phyloP scores from a whole-genome alignment of 1,140 invertebrate species.

The Nomia melanderi region DNA sequence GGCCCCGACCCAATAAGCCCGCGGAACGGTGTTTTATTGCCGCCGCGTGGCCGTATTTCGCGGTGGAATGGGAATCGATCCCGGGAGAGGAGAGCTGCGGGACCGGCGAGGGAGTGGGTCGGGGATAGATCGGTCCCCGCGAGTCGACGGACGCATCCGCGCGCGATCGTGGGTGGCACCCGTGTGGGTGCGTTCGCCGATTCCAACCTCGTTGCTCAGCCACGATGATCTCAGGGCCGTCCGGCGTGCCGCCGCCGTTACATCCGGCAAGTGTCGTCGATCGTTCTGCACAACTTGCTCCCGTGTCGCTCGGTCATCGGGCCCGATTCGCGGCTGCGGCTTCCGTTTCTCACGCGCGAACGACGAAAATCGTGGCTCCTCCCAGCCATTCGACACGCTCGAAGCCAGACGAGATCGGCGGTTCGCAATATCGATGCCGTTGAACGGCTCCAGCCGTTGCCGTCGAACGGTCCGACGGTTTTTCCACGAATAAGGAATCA shows the following conservation, averaged over 20 bases:
- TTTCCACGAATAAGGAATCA: no score
- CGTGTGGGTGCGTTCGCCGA: conserved; percentile 53
- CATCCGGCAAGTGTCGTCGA: conserved; percentile 49
- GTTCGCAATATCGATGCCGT: no score
- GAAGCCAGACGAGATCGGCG: no score
- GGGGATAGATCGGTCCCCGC: not conserved
- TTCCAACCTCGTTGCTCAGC: conserved; percentile 59
- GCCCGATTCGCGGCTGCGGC: not conserved
- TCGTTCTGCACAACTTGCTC: conserved; percentile 40
- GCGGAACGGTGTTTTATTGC: not conserved
- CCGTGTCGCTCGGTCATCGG: conserved; percentile 2
- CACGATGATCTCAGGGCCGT: conserved; percentile 55
- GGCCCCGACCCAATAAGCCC: not conserved
- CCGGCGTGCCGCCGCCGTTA: conserved; percentile 30
- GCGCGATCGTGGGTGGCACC: conserved; percentile 40
- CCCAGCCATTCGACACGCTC: no score
- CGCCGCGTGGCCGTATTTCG: not conserved
- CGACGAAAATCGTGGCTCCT: no score
- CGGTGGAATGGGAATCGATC: not conserved
- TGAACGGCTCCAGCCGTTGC: not conserved
- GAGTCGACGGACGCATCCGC: conserved; percentile 22
- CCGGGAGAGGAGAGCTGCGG: not conserved
- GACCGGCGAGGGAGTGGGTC: not conserved
- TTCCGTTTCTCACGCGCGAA: not conserved
- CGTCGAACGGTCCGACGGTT: no score